A percentile compares a stretch with the other conserved stretches of the same genome.
phyloP scores from a whole-genome alignment of 2,888 invertebrate genomes.

The Melitaea athalia region DNA sequence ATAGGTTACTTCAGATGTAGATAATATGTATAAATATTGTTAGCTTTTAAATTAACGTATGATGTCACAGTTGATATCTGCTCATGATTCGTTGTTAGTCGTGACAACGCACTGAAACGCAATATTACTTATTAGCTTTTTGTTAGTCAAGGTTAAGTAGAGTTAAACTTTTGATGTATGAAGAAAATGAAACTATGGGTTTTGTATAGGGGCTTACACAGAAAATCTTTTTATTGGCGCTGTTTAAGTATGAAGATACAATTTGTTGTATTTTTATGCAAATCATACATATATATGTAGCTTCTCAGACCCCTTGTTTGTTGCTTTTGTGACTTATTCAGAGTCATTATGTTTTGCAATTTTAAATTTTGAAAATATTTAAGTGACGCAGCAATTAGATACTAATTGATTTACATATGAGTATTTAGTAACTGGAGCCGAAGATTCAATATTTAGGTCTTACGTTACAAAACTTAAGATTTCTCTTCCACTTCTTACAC shows the following conservation, averaged over 20 bases:
- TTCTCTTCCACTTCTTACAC: too few species aligned
- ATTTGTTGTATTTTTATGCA: background rate
- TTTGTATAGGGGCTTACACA: conserved; percentile 52
- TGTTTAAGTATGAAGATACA: conserved; percentile 8
- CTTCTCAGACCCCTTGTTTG: too few species aligned
- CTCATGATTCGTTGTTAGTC: conserved; percentile 71
- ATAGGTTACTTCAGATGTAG: background rate
- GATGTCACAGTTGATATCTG: conserved; percentile 72
- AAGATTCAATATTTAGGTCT: too few species aligned
- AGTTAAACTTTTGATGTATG: conserved; percentile 61
- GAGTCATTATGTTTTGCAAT: too few species aligned
- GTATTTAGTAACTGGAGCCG: too few species aligned
- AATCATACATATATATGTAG: too few species aligned
- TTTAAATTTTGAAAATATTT: too few species aligned
- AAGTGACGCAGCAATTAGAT: too few species aligned
- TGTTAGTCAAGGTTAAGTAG: conserved; percentile 62
- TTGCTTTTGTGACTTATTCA: too few species aligned
- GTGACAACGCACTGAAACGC: conserved; percentile 66
- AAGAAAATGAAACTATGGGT: conserved; percentile 71
- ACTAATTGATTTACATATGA: too few species aligned
- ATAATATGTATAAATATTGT: background rate
- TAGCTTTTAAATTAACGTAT: conserved; percentile 55
- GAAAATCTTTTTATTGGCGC: conserved; percentile 45
- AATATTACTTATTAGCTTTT: conserved; percentile 48
- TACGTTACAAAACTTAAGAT: too few species aligned